Base-by-base conservation (phyloP, 1,140 invertebrate genomes). In the Papilio polytes region DNA sequence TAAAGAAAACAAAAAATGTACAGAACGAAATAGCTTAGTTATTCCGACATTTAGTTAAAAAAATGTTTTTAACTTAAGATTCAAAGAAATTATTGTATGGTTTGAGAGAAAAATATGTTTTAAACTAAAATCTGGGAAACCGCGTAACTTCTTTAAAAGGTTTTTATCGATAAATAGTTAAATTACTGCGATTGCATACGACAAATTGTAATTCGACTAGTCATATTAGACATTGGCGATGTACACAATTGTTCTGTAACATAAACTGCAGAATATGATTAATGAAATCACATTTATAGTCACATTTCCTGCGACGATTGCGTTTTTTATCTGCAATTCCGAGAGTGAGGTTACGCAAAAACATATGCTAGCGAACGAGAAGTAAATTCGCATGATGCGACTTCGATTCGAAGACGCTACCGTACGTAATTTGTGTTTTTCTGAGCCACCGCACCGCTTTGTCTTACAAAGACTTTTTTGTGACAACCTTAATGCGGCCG, bases 371-470 rank as follows among this genome's bases (percentile, higher is more conserved):
- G 59, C 74, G 74, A 76, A 76, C 22, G 22, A 82, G 81, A 86
- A 85, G 85, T 84, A 84, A 85, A 82, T 59, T 78, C 83, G 73
- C 84, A 84, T 76, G 41, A 76, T 83, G 80, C 84, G 86, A 73
- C 86, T 85, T 85, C 87, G 87, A 91, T 87, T 88, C 82, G 85
- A 85, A 89, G 85, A 83, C 82, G 85, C 80, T 86, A 83, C 84
- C 80, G 81, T 53, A 56, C 82, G 87, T 86, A 92, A 92, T 92
- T 91, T 92, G 88, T 84, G 89, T 91, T 92, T 91, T 92, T 91
- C 86, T 86, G 53, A 80, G 20, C 80, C 83, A 76, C 74, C 83
- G 82, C 80, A 77, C 77, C 88, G 84, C 89, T 91, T 91, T 91
- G 89, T 92, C 87, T 91, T 84, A 80, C 84, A 79, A 53, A 80